These are phyloP conservation scores for Oryzias melastigma DNA, from an alignment of 2,113 vertebrate species.

Conservation along the genomic window DNA sequence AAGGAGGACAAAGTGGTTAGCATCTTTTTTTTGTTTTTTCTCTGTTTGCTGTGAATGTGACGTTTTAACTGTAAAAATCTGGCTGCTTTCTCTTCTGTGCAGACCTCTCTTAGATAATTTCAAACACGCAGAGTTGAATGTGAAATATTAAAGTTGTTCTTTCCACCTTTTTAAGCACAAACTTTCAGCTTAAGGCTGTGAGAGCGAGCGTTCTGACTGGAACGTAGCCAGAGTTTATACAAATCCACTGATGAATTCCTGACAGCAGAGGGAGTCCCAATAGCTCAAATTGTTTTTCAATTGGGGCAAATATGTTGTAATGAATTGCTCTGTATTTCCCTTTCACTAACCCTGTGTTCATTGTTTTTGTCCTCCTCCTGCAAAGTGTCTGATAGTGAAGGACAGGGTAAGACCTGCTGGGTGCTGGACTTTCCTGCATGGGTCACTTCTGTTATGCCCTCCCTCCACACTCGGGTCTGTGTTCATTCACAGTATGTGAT, in stretches of 20 bases:
- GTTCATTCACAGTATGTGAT: slow-evolving; percentile 62
- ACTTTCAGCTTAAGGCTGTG: neutral
- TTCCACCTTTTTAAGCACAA: too few species aligned
- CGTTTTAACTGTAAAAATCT: slow-evolving; percentile 34
- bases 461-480: slow-evolving; percentile 53
- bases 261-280: slow-evolving; percentile 36
- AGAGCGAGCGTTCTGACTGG: slow-evolving; percentile 34
- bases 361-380: slow-evolving; percentile 75
- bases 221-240: slow-evolving; percentile 46
- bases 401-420: slow-evolving; percentile 79
- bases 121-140: too few species aligned
- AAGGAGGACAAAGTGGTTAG: slow-evolving; percentile 99
- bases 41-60: slow-evolving; percentile 53
- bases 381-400: slow-evolving; percentile 82
- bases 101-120: slow-evolving; percentile 5
- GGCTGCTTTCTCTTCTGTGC: slow-evolving; percentile 40
- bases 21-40: slow-evolving; percentile 76
- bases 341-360: slow-evolving; percentile 72
- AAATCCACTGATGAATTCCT: slow-evolving; percentile 51
- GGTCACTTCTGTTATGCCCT: slow-evolving; percentile 50
- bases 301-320: too few species aligned
- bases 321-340: neutral
- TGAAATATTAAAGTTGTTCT: too few species aligned
- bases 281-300: slow-evolving; percentile 2
- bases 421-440: slow-evolving; percentile 75